Evolutionary conservation across 2,797 vertebrate species (phyloP).

Genomic region (Cyclopterus lumpus): DNA sequence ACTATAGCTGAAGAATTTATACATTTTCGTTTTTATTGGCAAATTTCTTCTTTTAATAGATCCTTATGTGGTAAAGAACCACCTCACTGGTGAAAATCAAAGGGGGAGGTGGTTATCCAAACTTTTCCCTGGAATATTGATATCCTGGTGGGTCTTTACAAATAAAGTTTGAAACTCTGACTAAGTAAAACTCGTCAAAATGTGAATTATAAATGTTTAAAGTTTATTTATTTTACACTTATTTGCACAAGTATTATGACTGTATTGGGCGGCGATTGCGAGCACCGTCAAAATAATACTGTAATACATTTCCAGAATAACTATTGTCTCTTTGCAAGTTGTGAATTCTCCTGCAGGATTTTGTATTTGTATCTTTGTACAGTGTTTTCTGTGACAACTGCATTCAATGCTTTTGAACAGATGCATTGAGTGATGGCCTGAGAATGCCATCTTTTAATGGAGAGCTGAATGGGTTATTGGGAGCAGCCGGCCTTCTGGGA

Average conservation of each 20-base stretch:
- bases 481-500: constrained; percentile 86
- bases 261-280: background rate
- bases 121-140: background rate
- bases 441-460: constrained; percentile 91
- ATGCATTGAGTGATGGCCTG: constrained; percentile 83
- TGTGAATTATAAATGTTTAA: background rate
- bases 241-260: background rate
- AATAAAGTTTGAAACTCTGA: background rate
- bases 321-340: background rate
- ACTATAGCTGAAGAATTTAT: background rate
- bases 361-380: background rate
- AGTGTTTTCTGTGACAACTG: background rate
- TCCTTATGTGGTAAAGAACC: background rate
- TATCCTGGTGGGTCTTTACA: background rate
- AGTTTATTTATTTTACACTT: background rate
- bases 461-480: constrained; percentile 95
- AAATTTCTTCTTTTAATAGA: no score
- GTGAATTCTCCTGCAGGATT: background rate
- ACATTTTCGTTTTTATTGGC: background rate
- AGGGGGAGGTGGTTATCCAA: background rate
- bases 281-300: background rate
- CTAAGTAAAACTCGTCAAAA: background rate
- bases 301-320: background rate
- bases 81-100: background rate
- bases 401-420: constrained; percentile 60